Evolutionary conservation across 2,113 vertebrate genomes (phyloP), one percentile per base, ranked within the genome.

Genomic region (Hypocryptadius cinnamomeus): DNA sequence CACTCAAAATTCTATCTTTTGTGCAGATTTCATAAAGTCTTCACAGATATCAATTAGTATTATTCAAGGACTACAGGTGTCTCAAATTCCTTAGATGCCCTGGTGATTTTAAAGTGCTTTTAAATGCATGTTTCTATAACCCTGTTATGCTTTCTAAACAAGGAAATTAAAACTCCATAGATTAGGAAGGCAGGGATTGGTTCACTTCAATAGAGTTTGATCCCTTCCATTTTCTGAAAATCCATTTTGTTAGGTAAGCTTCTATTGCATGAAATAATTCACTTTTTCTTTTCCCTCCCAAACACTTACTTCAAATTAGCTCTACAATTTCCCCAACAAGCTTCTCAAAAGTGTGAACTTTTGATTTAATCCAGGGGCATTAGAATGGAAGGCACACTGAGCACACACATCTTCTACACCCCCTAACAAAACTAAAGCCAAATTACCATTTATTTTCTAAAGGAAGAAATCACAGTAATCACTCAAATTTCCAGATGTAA

Each of bases 1-100:
- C 73, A 87, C 94, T 95, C 73, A 95, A 82, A 96, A 95, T 91
- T 90, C 85, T 74, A 14, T 15, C 92, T 87, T 94, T 94, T 95
- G 89, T 96, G 57, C 3, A 10, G 84, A 91, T 89, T 96, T 94
- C 84, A 92, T 89, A 66, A 92, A 91, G 74, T 91, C 81, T 85
- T 79, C 70, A 65, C 92, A 93, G 61, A 89, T 91, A 95, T 19
- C 70, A 92, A 78, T 81, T 89, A 81, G 89, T 39, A 90, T 92
- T 90, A 93, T 89, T 90, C 91, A 92, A 37, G 23, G 57, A 28
- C 69, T 79, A 92, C 77, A 94, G 86, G 84, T 92, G 86, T 78
- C 81, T 76, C 70, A 72, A 44, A 94, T 92, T 91, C 90, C 50
- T 96, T 40, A 51, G 61, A 64, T 84, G 57, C 53, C 24, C 65